phyloP scores from a whole-genome alignment of 2,113 vertebrate species.

The Oophaga pumilio region DNA sequence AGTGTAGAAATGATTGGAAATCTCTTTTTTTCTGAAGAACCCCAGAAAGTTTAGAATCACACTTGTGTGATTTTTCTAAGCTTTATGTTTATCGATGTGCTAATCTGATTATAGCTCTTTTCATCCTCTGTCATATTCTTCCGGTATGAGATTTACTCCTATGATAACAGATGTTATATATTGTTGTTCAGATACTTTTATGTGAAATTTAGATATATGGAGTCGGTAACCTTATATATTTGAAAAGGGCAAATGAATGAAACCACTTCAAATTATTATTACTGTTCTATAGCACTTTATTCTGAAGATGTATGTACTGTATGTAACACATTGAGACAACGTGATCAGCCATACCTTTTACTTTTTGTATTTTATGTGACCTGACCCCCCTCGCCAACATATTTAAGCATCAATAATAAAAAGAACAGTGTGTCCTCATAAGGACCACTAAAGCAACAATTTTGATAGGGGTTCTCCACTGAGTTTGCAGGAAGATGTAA shows the following conservation, averaged over 20 bases:
- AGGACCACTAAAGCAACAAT: too few species aligned
- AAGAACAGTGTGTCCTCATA: too few species aligned
- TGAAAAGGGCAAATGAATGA: conserved; percentile 4
- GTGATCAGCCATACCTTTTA: background rate
- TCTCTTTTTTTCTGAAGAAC: background rate
- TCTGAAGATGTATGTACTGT: conserved; percentile 10
- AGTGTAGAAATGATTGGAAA: background rate
- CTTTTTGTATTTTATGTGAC: background rate
- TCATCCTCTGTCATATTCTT: background rate
- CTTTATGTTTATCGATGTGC: background rate
- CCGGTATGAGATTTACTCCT: background rate
- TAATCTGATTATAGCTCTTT: background rate
- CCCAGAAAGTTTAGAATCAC: too few species aligned
- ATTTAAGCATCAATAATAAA: background rate
- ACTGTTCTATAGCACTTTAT: conserved; percentile 37
- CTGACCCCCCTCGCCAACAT: background rate
- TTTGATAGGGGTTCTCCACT: too few species aligned
- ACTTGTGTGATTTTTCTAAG: too few species aligned
- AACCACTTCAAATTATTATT: conserved; percentile 6
- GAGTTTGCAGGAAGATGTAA: too few species aligned
- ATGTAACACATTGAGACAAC: background rate
- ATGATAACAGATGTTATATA: background rate
- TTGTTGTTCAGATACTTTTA: background rate
- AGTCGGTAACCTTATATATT: background rate
- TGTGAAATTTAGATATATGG: background rate